Conservation (phyloP, 2,797 vertebrate species). For the Cichlasoma orientale region DNA sequence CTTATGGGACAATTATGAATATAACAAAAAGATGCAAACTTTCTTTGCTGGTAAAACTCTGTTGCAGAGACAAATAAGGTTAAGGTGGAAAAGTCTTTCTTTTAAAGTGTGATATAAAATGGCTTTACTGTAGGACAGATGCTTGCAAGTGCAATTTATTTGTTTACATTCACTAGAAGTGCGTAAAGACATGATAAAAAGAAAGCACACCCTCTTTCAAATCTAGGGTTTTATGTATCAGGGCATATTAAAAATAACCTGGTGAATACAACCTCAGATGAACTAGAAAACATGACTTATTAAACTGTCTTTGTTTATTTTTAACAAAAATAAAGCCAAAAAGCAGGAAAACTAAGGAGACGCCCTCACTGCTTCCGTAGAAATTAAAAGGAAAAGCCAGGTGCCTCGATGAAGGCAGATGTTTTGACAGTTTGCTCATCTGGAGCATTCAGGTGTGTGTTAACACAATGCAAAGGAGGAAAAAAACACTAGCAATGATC, state of each 20-base stretch:
- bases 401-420: background rate
- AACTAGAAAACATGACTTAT: background rate
- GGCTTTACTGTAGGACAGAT: background rate
- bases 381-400: no score
- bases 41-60: background rate
- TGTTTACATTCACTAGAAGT: background rate
- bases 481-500: no score
- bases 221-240: background rate
- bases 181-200: background rate
- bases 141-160: background rate
- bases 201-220: background rate
- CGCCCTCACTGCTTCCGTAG: no score
- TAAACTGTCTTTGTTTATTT: background rate
- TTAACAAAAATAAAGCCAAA: background rate
- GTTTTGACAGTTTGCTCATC: background rate
- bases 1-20: slow-evolving; percentile 30
- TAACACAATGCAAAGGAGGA: no score
- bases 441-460: no score
- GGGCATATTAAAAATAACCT: background rate
- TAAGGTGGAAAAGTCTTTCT: background rate
- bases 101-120: background rate
- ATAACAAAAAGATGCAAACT: slow-evolving; percentile 22
- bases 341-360: background rate
- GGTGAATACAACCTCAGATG: background rate
- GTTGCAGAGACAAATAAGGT: background rate